Evolutionary conservation across 2,797 vertebrate species (phyloP).

Genomic region (Diplodus sargus): DNA sequence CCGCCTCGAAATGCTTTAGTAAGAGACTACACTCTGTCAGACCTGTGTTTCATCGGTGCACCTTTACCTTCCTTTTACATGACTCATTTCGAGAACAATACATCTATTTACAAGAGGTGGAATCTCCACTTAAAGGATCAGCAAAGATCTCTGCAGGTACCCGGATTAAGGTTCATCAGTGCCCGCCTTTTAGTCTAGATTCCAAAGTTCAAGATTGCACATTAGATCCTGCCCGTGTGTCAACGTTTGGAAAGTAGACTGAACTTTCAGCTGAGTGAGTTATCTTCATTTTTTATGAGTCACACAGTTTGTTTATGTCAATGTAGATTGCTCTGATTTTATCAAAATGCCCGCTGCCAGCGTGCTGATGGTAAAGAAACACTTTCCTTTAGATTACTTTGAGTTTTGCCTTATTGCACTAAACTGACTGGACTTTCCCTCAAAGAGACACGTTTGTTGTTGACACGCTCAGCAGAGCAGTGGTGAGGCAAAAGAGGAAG

Average conservation of each 20-base stretch:
- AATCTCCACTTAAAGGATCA: neutral
- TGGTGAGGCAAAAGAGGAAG: neutral
- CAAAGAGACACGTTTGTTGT: neutral
- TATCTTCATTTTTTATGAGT: neutral
- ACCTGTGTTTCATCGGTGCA: neutral
- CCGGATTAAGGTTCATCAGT: neutral
- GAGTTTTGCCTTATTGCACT: neutral
- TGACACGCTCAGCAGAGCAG: neutral
- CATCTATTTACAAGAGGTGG: neutral
- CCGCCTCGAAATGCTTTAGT: neutral
- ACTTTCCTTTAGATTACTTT: neutral
- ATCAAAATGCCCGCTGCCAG: neutral
- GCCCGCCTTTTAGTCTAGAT: neutral
- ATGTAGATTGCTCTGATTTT: neutral
- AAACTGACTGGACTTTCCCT: neutral
- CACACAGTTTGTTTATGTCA: neutral
- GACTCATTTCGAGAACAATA: neutral
- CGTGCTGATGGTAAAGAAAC: neutral
- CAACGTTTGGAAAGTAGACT: neutral
- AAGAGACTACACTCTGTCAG: neutral
- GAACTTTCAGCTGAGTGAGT: constrained; percentile 6
- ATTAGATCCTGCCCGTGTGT: neutral
- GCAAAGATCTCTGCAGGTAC: neutral
- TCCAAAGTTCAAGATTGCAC: neutral
- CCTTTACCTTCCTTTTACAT: neutral